These are phyloP conservation scores for Polydesmus complanatus DNA, from an alignment of 2,888 invertebrate species.

Conservation along the genomic window DNA sequence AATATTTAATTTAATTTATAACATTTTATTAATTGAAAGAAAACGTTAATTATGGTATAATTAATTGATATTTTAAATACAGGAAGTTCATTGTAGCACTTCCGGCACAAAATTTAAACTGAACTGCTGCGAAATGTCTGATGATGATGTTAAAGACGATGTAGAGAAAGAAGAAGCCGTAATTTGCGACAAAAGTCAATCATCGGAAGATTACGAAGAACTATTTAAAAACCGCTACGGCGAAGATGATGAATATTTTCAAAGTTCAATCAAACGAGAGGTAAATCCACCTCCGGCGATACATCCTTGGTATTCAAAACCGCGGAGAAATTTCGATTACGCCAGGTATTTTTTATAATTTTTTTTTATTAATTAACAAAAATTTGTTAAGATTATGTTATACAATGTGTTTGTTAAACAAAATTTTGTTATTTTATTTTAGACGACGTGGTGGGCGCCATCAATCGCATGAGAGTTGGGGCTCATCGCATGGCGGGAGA, in stretches of 20 bases:
- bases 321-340: conserved; percentile 15
- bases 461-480: background rate
- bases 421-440: background rate
- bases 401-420: background rate
- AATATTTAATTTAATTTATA: too few species aligned
- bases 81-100: too few species aligned
- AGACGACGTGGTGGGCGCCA: background rate
- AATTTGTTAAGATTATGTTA: too few species aligned
- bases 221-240: conserved; percentile 14
- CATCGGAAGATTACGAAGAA: conserved; percentile 10
- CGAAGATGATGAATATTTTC: conserved; percentile 6
- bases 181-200: too few species aligned
- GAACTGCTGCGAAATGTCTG: background rate
- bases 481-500: background rate
- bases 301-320: conserved; percentile 17
- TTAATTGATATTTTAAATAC: too few species aligned
- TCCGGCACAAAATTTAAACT: too few species aligned
- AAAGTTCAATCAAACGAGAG: background rate
- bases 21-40: too few species aligned
- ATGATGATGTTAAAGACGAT: background rate
- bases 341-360: too few species aligned
- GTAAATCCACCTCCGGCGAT: conserved; percentile 10
- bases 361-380: too few species aligned
- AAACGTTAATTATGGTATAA: too few species aligned
- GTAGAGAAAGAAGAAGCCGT: background rate